Evolutionary conservation across 2,113 vertebrate genomes (phyloP), one percentile per base, ranked within the genome.

Genomic region (Piaya cayana): DNA sequence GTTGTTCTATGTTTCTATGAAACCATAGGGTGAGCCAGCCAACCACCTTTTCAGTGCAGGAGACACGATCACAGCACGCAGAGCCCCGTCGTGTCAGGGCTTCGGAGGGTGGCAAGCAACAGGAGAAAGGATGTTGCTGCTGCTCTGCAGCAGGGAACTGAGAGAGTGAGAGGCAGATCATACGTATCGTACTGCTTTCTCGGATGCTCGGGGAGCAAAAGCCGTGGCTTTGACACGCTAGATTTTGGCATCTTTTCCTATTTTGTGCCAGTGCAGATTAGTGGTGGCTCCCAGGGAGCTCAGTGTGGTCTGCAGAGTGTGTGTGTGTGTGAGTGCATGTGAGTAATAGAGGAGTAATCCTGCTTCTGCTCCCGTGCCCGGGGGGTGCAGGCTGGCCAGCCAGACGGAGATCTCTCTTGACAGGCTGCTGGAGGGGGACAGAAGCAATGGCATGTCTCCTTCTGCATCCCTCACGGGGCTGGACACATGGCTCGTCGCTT

Each of bases 331-430:
- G n/a, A 11, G 1, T 30, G 60, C 4, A 1, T 67, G 52, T 37
- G n/a, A 62, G 83, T 78, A 88, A 70, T 29, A 50, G 81, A 92
- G 80, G 88, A 92, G 63, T 15, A 74, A 92, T 85, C 86, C 56
- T 87, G 19, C 3, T 9, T 47, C 83, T 50, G 56, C 45, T 74
- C 91, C 94, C 30, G 4, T 82, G 86, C 67, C 95, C 50, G 55
- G 78, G 81, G 96, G 87, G 82, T 72, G 22, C 53, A 81, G 76
- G 50, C 37, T 89, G 88, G 52, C 55, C 70, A 71, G 53, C 49
- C 90, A 91, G 76, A 92, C 69, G 92, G 95, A 93, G 80, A 96
- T 96, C 58, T 86, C 83, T 95, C 88, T 78, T 93, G 97, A 97
- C 81, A 95, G 93, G 69, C 83, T 59, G 69, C 95, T 82, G 75